These are phyloP conservation scores for Teleopsis dalmanni DNA, from an alignment of 1,140 invertebrate genomes.

Conservation along the genomic window DNA sequence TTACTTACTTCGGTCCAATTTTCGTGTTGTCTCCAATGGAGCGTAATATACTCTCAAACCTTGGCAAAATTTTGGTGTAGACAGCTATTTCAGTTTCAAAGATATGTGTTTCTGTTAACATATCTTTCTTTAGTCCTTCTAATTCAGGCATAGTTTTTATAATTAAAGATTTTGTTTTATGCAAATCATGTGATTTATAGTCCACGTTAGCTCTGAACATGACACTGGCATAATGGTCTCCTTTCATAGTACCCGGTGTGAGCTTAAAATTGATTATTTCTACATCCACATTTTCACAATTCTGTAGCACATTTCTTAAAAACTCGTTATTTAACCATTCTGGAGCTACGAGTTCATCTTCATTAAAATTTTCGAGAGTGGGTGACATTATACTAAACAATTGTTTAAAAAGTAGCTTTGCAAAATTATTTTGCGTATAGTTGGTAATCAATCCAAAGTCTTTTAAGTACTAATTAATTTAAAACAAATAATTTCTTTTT, in stretches of 20 bases:
- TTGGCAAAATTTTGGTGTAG: constrained; percentile 18
- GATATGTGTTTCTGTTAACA: constrained; percentile 3
- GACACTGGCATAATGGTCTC: constrained; percentile 25
- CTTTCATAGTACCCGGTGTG: constrained; percentile 17
- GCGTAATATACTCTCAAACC: constrained; percentile 18
- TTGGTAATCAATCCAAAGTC: too few species aligned
- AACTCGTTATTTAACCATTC: constrained; percentile 14
- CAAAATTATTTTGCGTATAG: too few species aligned
- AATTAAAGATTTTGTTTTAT: constrained; percentile 7
- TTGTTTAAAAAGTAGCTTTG: too few species aligned
- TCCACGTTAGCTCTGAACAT: constrained; percentile 18
- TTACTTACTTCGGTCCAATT: constrained; percentile 10
- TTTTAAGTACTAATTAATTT: too few species aligned
- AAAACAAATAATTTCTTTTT: too few species aligned
- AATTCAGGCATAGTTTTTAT: constrained; percentile 7
- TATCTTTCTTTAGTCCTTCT: constrained; percentile 7
- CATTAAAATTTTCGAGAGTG: constrained; percentile 6
- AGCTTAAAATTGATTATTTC: constrained; percentile 2
- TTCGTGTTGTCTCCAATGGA: constrained; percentile 2
- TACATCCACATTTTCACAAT: constrained; percentile 2
- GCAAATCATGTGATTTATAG: constrained; percentile 7
- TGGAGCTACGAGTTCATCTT: constrained; percentile 13
- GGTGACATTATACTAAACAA: too few species aligned
- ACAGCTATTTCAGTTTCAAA: constrained; percentile 15
- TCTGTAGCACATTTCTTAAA: constrained; percentile 9